Evolutionary conservation across 2,888 invertebrate species (phyloP).

Genomic region (Empis stercorea): DNA sequence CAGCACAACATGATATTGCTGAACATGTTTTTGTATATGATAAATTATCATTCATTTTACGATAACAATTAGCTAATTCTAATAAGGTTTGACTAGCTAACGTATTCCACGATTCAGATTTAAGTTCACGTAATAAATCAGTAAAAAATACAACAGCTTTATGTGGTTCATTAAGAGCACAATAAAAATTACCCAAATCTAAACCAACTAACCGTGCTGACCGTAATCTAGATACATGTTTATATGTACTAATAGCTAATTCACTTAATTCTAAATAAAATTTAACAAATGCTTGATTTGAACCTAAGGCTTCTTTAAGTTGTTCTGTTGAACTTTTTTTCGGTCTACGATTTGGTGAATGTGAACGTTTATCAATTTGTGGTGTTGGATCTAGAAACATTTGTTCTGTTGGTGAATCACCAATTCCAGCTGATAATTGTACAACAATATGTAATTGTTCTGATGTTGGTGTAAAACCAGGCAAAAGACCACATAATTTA

Average conservation of each 20-base stretch:
- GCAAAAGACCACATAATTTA: constrained; percentile 79
- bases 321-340: constrained; percentile 54
- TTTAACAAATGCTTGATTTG: constrained; percentile 76
- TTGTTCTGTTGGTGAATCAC: constrained; percentile 48
- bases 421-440: constrained; percentile 82
- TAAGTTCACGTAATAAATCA: constrained; percentile 74
- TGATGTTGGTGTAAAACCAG: constrained; percentile 66
- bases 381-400: constrained; percentile 27
- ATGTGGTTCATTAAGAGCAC: constrained; percentile 69
- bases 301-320: constrained; percentile 80
- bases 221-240: constrained; percentile 70
- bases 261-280: constrained; percentile 89
- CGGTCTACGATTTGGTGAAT: constrained; percentile 38
- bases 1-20: constrained; percentile 61
- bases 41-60: constrained; percentile 57
- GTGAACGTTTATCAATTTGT: constrained; percentile 32
- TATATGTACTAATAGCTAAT: constrained; percentile 90
- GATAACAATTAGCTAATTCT: constrained; percentile 73
- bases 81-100: constrained; percentile 72
- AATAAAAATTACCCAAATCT: constrained; percentile 82
- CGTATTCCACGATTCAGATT: constrained; percentile 76
- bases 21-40: constrained; percentile 67
- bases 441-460: constrained; percentile 84
- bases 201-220: constrained; percentile 81
- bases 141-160: constrained; percentile 82